A percentile compares a stretch with the other conserved stretches of the same genome.
Conservation (phyloP, 2,888 invertebrate genomes). For the Chloromyia formosa region DNA sequence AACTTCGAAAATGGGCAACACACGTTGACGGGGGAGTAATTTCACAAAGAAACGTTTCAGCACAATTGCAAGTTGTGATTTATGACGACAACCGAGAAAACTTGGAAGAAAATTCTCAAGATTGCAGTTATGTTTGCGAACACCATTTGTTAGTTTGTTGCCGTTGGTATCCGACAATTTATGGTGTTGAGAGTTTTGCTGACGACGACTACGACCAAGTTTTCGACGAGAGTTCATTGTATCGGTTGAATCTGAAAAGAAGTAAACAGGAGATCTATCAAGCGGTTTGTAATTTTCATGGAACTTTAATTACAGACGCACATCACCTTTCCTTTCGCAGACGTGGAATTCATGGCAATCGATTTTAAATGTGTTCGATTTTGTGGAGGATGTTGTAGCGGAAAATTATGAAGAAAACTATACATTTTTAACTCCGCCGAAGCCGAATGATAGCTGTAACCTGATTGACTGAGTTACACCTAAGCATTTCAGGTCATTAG, state of each 20-base stretch:
- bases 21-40: background rate
- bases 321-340: too few relatives aligned
- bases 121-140: background rate
- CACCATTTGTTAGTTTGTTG: slow-evolving; percentile 3
- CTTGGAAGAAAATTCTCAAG: slow-evolving; percentile 5
- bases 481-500: too few relatives aligned
- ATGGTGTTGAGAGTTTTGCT: background rate
- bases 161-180: background rate
- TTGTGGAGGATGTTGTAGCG: too few relatives aligned
- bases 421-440: too few relatives aligned
- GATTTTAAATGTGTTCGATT: too few relatives aligned
- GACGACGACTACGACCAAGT: too few relatives aligned
- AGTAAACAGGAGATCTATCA: background rate
- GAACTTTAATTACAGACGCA: too few relatives aligned
- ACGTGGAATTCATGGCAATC: too few relatives aligned
- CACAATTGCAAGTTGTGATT: slow-evolving; percentile 5
- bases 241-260: background rate
- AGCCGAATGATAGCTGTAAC: too few relatives aligned
- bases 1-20: background rate
- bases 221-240: background rate
- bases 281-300: background rate
- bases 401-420: too few relatives aligned
- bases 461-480: too few relatives aligned
- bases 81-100: slow-evolving; percentile 16
- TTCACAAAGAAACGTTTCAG: slow-evolving; percentile 9